Evolutionary conservation across 2,888 invertebrate genomes (phyloP), one percentile per base, ranked within the genome.

Genomic region (Lepeophtheirus nordmannii): DNA sequence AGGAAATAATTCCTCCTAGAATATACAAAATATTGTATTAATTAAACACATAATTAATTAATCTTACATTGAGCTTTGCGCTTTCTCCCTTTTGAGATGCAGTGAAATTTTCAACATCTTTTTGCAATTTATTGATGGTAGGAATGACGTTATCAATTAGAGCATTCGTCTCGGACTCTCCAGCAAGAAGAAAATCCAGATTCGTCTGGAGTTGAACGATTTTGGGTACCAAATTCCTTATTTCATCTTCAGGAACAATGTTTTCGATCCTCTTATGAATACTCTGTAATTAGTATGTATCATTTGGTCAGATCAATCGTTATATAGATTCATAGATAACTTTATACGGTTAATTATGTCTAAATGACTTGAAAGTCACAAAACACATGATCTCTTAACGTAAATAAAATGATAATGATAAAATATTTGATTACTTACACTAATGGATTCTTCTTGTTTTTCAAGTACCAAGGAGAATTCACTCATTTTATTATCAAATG

Each of bases 111-210:
- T 60, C 60, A 60, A 60, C 3, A 14, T 60, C 60, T 30, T 38
- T 17, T 38, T 60, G 20, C 23, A 60, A 30, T 30, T 60, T 38
- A 14, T 30, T 60, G 10, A 60, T 30, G 9, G 60, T 60, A 30
- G 60, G 60, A 14, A 60, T 38, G 23, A 60, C 37, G 14, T 60
- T 60, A 23, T 60, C 60, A 11, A 60, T 60, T 10, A 60, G 23
- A 1, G 60, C 60, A 60, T 60, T 60, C 10, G 60, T 38, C 37
- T 60, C 60, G 37, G 60, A 60, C 39, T 60, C 60, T 10, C 60
- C 60, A 30, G 60, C 39, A 38, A 60, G 60, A 14, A 60, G 60
- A 11, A 22, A 30, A 10, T 60, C 60, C 38, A 60, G 39, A 23
- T 60, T 60, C 22, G 22, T 38, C 30, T 60, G 60, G 30, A 60